Evolutionary conservation across 1,140 invertebrate species (phyloP), one percentile per base, ranked within the genome.

Genomic region (Lepidurus couesii): DNA sequence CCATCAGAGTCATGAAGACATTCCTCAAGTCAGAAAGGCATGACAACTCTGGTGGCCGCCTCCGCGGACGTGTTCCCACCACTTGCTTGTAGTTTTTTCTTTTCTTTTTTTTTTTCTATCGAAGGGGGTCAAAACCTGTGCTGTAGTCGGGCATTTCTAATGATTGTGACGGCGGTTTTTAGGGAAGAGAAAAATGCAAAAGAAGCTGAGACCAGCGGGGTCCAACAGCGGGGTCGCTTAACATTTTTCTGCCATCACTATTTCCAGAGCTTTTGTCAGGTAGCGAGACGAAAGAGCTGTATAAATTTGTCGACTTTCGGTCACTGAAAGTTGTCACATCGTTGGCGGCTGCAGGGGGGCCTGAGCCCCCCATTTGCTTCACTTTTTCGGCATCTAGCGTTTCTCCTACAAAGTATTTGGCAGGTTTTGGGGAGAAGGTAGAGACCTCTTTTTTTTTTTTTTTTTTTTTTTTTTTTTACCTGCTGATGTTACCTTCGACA

Each of bases 261-360:
- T 65, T 65, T 65, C 53, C 21, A 65, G 47, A 65, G 53, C 53
- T 65, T 65, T 65, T 65, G 53, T 16, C 53, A 65, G 53, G 53
- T 65, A 65, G 53, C 53, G 53, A 65, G 53, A 65, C 53, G 53
- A 65, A 65, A 65, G 53, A 65, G 53, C 53, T 65, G 53, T 65
- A 65, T 65, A 65, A 65, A 65, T 65, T 65, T 65, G 53, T 65
- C 53, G 53, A 65, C 53, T 65, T 65, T 65, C 53, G 53, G 53
- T 65, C 53, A 65, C 53, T 65, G 53, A 21, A 65, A 65, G 53
- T 65, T 65, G 53, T 65, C 53, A 65, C 53, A 65, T 65, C 53
- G 53, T 65, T 65, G 53, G 53, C 53, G 53, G 53, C 53, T 65
- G n/a, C 53, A 65, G 53, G 53, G 53, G 53, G 53, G 53, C 53